Evolutionary conservation across 2,888 invertebrate genomes (phyloP).

Genomic region (Tuberolachnus salignus): DNA sequence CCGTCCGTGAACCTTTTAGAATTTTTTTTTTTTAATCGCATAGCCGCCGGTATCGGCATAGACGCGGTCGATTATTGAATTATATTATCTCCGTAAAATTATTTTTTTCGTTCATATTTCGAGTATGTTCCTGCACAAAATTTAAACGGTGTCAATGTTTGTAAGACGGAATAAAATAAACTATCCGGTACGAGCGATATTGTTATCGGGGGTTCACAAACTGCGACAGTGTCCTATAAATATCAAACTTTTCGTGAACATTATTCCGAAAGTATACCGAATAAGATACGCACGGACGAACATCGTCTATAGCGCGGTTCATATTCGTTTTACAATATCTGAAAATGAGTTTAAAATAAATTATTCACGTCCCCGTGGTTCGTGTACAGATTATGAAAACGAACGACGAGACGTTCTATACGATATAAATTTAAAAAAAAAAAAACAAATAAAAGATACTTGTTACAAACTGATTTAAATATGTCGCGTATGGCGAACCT

Average conservation of each 20-base stretch:
- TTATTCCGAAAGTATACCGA: constrained; percentile 25
- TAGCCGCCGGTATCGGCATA: too few relatives aligned
- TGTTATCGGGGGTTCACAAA: constrained; percentile 26
- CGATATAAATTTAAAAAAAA: neutral
- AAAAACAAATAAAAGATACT: too few relatives aligned
- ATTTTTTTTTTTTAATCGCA: too few relatives aligned
- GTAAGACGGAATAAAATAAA: neutral
- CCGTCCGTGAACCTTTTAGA: too few relatives aligned
- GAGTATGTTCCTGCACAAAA: neutral
- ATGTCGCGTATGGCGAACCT: too few relatives aligned
- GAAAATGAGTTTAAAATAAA: constrained; percentile 46
- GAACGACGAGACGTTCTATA: neutral
- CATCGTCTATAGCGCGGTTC: neutral
- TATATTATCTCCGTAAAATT: too few relatives aligned
- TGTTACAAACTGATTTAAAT: neutral
- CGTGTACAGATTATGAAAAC: constrained; percentile 42
- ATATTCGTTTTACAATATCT: constrained; percentile 15
- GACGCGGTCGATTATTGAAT: too few relatives aligned
- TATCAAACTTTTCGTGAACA: constrained; percentile 40
- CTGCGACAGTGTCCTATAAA: constrained; percentile 19
- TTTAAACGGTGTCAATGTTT: constrained; percentile 8
- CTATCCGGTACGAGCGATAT: constrained; percentile 26
- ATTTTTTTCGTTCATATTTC: too few relatives aligned
- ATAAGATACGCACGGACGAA: constrained; percentile 48
- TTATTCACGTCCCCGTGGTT: constrained; percentile 39